Evolutionary conservation across 2,113 vertebrate genomes (phyloP).

Genomic region (Elgaria multicarinata): DNA sequence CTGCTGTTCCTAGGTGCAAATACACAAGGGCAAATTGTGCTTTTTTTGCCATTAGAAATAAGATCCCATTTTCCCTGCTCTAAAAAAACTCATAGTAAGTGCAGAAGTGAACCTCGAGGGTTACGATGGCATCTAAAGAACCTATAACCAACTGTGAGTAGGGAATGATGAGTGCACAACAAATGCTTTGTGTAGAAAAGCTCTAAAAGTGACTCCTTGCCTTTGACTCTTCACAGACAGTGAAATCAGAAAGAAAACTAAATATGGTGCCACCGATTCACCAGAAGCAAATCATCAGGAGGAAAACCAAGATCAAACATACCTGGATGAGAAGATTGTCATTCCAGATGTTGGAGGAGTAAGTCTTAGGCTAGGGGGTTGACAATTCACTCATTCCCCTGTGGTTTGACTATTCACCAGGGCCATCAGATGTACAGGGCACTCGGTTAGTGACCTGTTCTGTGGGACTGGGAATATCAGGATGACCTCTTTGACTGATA

Average conservation of each 20-base stretch:
- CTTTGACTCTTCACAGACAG: background rate
- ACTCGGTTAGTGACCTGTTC: background rate
- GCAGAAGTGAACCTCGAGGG: too few relatives aligned
- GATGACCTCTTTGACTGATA: background rate
- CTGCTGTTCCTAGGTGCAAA: too few relatives aligned
- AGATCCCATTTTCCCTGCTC: too few relatives aligned
- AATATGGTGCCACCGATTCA: constrained; percentile 7
- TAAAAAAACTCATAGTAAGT: too few relatives aligned
- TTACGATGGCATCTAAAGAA: too few relatives aligned
- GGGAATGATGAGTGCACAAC: too few relatives aligned
- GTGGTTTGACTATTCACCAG: background rate
- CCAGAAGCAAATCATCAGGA: background rate
- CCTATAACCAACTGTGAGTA: too few relatives aligned
- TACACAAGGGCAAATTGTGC: too few relatives aligned
- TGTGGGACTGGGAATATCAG: background rate
- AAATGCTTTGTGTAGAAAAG: too few relatives aligned
- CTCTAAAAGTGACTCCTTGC: background rate
- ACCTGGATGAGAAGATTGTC: constrained; percentile 16
- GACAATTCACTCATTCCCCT: background rate
- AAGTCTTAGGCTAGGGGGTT: background rate
- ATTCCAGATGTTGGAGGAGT: constrained; percentile 34
- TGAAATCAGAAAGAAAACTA: background rate
- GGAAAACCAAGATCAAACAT: constrained; percentile 10
- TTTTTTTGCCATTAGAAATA: too few relatives aligned
- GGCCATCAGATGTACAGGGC: background rate